phyloP scores from a whole-genome alignment of 2,113 vertebrate genomes.

The Oreotragus oreotragus region DNA sequence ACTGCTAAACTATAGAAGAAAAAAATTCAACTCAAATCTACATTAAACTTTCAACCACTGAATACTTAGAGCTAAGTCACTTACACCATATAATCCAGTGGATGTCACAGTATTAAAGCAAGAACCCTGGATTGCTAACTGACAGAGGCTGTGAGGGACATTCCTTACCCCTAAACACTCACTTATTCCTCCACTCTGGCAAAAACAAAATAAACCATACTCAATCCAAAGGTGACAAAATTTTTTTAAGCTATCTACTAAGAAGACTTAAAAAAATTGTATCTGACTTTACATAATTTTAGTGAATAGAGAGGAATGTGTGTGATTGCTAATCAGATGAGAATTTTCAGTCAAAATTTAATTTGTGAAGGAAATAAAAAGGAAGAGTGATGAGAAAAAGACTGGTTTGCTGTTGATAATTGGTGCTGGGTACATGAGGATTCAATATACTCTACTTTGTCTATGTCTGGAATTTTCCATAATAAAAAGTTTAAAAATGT shows the following conservation, averaged over 20 bases:
- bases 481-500: background rate
- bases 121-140: background rate
- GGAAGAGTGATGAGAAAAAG: background rate
- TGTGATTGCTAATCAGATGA: background rate
- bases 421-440: background rate
- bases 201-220: constrained; percentile 4
- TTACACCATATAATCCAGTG: background rate
- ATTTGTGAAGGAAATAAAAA: background rate
- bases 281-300: background rate
- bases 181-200: background rate
- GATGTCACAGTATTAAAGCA: background rate
- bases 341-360: background rate
- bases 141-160: background rate
- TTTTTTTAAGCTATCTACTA: background rate
- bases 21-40: constrained; percentile 23
- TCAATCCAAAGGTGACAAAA: background rate
- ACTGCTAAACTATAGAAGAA: background rate
- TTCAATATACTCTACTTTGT: background rate
- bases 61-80: background rate
- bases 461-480: background rate
- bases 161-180: background rate
- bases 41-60: background rate
- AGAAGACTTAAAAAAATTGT: background rate
- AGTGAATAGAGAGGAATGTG: background rate
- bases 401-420: background rate